Percentiles rank a stretch among this genome's conserved stretches.
Evolutionary conservation across 23 tunicate species (phyloP).

Genomic region (Aplidium turbinatum): DNA sequence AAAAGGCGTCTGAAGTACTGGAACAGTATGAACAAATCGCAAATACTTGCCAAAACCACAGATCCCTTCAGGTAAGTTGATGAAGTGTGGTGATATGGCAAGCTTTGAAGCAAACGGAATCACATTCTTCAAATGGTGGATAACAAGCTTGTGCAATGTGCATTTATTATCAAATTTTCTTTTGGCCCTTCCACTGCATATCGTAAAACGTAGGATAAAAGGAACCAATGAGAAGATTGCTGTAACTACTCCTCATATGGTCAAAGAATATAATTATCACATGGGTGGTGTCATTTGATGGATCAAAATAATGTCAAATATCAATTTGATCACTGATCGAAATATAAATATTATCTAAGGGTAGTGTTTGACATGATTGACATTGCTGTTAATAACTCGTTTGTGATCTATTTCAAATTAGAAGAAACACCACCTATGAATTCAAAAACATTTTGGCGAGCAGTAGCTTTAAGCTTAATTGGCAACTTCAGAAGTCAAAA

Average conservation of each 20-base stretch:
- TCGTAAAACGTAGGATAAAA: not conserved
- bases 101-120: not conserved
- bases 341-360: conserved; percentile 1
- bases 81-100: not conserved
- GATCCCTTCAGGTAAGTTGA: not conserved
- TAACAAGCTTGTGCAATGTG: not conserved
- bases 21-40: not conserved
- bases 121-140: not conserved
- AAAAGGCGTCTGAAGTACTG: not conserved
- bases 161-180: not conserved
- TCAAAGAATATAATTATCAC: not conserved
- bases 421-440: not conserved
- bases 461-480: conserved; percentile 2
- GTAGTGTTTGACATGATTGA: conserved; percentile 11
- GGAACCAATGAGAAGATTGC: not conserved
- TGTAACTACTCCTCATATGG: not conserved
- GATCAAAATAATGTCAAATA: conserved; percentile 3
- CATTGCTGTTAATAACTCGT: not conserved
- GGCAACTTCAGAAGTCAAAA: not conserved
- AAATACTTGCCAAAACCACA: not conserved
- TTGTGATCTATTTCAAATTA: not conserved
- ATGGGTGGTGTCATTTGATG: conserved; percentile 3
- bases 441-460: not conserved
- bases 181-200: not conserved
- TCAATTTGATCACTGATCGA: conserved; percentile 18